These are phyloP conservation scores for Seriola dumerili DNA, from an alignment of 2,113 vertebrate species.

Conservation along the genomic window DNA sequence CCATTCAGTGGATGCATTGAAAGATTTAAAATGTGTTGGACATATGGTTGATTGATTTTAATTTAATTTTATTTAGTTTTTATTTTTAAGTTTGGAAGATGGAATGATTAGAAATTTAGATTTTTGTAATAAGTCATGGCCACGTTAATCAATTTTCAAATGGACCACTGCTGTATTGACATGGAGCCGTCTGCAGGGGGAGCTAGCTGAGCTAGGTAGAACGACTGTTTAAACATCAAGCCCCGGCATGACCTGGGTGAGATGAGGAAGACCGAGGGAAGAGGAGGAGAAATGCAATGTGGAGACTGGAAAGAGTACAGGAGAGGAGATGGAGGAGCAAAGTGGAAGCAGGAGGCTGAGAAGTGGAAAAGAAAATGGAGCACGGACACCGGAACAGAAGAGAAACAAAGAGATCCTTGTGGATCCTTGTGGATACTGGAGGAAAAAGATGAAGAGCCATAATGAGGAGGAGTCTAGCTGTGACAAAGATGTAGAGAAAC, in stretches of 20 bases:
- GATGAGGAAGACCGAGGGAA: constrained; percentile 1
- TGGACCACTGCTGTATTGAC: constrained; percentile 71
- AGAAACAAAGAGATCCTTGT: constrained; percentile 18
- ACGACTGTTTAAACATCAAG: not conserved
- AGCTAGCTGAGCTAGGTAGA: constrained; percentile 36
- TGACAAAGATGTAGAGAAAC: no score
- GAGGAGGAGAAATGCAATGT: constrained; percentile 12
- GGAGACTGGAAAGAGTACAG: constrained; percentile 17
- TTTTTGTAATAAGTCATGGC: no score
- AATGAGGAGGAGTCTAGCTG: no score
- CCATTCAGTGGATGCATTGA: no score
- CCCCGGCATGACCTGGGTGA: not conserved
- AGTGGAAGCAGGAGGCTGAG: not conserved
- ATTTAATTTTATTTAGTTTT: no score
- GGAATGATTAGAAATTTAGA: no score
- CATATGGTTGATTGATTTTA: no score
- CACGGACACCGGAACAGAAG: constrained; percentile 21
- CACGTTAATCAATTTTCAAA: no score
- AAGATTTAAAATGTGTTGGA: no score
- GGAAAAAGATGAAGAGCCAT: no score
- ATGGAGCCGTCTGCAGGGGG: constrained; percentile 78
- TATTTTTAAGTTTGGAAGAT: no score
- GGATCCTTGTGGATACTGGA: not conserved
- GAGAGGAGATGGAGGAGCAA: constrained; percentile 26
- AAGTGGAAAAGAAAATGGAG: constrained; percentile 1